Conservation (phyloP, 2,113 vertebrate species). For the Apaloderma vittatum region DNA sequence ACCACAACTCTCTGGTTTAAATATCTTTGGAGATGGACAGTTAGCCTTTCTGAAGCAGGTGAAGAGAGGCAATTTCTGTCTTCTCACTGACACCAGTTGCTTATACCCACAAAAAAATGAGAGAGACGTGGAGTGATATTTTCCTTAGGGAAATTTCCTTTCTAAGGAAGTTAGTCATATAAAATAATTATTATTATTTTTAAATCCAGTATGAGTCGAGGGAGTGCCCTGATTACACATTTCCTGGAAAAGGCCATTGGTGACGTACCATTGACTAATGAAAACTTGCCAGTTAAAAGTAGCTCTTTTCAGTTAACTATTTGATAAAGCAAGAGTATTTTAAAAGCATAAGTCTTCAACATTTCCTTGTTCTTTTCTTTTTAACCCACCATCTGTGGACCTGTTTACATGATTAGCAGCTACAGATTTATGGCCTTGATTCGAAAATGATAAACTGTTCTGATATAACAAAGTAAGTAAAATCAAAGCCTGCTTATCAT, state of each 20-base stretch:
- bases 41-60: not conserved
- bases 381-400: not conserved
- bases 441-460: not conserved
- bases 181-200: constrained; percentile 51
- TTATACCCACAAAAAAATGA: not conserved
- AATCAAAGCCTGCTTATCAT: not conserved
- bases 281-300: not conserved
- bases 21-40: not conserved
- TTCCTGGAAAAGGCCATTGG: constrained; percentile 68
- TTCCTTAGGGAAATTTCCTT: constrained; percentile 72
- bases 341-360: not conserved
- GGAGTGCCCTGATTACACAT: constrained; percentile 74
- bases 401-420: not conserved
- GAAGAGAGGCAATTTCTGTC: not conserved
- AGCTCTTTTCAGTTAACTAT: constrained; percentile 5
- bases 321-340: constrained; percentile 20
- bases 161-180: constrained; percentile 72
- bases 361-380: not conserved
- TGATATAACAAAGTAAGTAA: not conserved
- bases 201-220: constrained; percentile 59
- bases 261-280: constrained; percentile 61
- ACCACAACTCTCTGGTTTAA: not conserved
- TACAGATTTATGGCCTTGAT: not conserved
- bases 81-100: not conserved
- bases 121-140: not conserved